Conservation (phyloP, 2,113 vertebrate genomes). For the Chaetorhynchus papuensis region DNA sequence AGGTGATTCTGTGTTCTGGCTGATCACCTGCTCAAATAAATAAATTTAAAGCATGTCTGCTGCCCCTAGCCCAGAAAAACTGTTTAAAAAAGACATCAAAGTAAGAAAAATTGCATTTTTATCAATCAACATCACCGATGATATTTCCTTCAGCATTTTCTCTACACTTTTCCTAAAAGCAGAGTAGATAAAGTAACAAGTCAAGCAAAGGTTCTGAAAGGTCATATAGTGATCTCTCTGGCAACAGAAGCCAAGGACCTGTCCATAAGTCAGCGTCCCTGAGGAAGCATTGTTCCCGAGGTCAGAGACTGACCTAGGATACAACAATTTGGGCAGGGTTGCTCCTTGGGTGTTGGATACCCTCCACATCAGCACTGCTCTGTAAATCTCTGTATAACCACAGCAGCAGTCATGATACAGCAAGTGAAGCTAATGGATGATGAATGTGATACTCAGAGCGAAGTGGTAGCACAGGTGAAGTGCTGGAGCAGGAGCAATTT, state of each 20-base stretch:
- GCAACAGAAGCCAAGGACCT: background rate
- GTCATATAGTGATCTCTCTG: background rate
- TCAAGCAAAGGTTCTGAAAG: background rate
- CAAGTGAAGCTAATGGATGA: background rate
- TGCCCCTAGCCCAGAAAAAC: background rate
- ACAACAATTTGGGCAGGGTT: background rate
- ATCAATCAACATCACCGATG: background rate
- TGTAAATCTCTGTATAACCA: background rate
- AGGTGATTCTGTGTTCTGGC: background rate
- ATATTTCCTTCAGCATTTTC: background rate
- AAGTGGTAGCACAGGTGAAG: constrained; percentile 10
- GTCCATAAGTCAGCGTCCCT: background rate
- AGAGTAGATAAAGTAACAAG: background rate
- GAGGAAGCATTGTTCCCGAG: background rate
- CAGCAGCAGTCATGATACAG: background rate
- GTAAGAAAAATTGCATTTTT: background rate
- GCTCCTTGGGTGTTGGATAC: background rate
- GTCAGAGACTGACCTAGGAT: background rate
- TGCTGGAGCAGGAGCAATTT: constrained; percentile 15
- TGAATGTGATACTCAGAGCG: background rate
- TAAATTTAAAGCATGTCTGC: background rate
- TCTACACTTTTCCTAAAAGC: background rate
- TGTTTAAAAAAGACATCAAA: background rate
- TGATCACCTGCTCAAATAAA: background rate
- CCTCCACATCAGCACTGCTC: background rate